These are phyloP conservation scores for Orthosia gothica DNA, from an alignment of 2,888 invertebrate genomes.

Conservation along the genomic window DNA sequence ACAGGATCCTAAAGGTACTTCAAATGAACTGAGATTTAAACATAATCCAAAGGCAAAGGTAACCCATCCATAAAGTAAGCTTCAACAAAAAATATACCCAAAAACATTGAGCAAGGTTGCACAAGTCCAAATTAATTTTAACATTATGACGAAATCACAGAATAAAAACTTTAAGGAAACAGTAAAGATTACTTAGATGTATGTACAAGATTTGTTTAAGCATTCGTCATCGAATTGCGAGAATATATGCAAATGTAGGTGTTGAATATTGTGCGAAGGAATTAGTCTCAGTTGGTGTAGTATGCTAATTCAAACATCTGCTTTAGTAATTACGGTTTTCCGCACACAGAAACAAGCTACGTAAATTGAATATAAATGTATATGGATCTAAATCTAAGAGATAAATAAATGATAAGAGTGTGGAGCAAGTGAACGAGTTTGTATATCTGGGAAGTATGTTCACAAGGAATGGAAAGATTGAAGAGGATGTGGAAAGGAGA, in stretches of 20 bases:
- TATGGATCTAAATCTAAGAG: too few species aligned
- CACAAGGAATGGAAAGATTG: too few species aligned
- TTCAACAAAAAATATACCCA: conserved; percentile 25
- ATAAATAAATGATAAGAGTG: too few species aligned
- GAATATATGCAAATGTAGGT: conserved; percentile 13
- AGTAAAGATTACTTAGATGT: conserved; percentile 25
- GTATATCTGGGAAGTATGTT: too few species aligned
- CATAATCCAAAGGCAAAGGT: conserved; percentile 7
- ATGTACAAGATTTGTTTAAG: conserved; percentile 17
- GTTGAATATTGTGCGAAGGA: conserved; percentile 6
- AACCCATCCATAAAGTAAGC: background rate
- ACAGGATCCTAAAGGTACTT: conserved; percentile 1
- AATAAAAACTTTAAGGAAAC: conserved; percentile 55
- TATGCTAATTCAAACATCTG: conserved; percentile 35
- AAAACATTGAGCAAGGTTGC: conserved; percentile 36
- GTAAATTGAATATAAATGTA: too few species aligned
- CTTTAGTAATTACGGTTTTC: conserved; percentile 15
- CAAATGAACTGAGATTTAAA: background rate
- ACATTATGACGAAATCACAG: conserved; percentile 15
- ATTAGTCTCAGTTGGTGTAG: conserved; percentile 15
- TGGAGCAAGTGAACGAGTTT: too few species aligned
- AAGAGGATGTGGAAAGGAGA: too few species aligned
- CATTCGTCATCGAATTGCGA: conserved; percentile 40
- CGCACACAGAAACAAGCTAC: background rate
- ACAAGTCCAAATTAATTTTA: conserved; percentile 25